Base-by-base conservation (phyloP, 35 echinoderm and acorn worm genomes). In the Antedon bifida region DNA sequence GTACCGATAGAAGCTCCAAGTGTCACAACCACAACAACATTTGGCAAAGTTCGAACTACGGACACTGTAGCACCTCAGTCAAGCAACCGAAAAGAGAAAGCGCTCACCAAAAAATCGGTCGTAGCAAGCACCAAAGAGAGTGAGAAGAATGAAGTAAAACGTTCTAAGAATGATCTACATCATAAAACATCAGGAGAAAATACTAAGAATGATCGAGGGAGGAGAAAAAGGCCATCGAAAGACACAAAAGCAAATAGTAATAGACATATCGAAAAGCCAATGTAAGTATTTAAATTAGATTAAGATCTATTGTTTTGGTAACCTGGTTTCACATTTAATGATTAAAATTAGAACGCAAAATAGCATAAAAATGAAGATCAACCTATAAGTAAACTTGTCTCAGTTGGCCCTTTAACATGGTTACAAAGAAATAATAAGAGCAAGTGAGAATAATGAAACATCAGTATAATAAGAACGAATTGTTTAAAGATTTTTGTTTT, bases 21-120 rank as follows among this genome's bases (percentile, higher is more conserved):
- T 73, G 95, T 91, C 31, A 99, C 94, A 19, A 97, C 95, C 39
- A 99, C 91, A 0, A 99, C 95, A 31, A 99, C 95, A 78, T 93
- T 93, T 64, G 91, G 90, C 8, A 87, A 83, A 30, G 85, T 90
- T 0, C 77, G 88, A 42, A 92, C 88, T 75, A 99, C 89, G 16
- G 85, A 92, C 79, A 86, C 77, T 39, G 38, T 56, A 36, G 44
- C 86, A 7, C 77, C 83, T 74, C 77, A 85, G 75, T 79, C 87
- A 46, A 78, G 81, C 75, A 81, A 39, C 74, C 23, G 55, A 75
- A 82, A 81, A 29, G 31, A 75, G 55, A 82, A 82, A 51, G 80
- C 80, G 21, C 46, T 74, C 32, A 75, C 79, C 86, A 84, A 79
- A 87, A 78, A 64, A 30, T 78, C 76, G 32, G 77, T 75, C 17